Percentiles rank a stretch among this genome's conserved stretches.
phyloP scores from a whole-genome alignment of 2,888 invertebrate genomes.

The Eustalomyia histrio region DNA sequence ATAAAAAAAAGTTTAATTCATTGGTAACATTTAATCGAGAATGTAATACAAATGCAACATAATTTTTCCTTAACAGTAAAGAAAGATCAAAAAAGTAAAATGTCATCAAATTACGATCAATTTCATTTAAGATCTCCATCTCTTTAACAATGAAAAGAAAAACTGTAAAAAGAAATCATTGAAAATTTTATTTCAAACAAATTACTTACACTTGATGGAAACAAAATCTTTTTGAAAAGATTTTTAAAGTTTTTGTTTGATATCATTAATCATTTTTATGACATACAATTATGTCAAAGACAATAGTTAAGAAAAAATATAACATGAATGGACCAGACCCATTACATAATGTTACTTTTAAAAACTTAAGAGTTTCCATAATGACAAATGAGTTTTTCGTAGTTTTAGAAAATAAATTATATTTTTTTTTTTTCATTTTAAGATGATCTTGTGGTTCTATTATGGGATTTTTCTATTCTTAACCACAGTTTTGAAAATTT shows the following conservation, averaged over 20 bases:
- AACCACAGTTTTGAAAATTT: not conserved
- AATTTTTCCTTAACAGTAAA: not conserved
- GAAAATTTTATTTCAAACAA: conserved; percentile 14
- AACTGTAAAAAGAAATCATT: not conserved
- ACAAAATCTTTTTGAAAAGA: conserved; percentile 9
- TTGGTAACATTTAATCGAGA: not conserved
- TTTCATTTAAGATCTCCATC: conserved; percentile 5
- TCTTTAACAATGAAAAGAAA: not conserved
- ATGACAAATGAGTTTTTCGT: not conserved
- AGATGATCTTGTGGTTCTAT: not conserved
- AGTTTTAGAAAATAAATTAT: not conserved
- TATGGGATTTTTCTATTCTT: not conserved
- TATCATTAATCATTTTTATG: conserved; percentile 1
- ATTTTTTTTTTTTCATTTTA: not conserved
- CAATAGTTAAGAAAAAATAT: not conserved
- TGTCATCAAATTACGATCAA: conserved; percentile 52
- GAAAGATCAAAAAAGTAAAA: conserved; percentile 10
- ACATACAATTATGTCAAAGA: not conserved
- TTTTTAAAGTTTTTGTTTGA: not conserved
- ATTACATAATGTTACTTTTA: not conserved
- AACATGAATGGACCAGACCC: not conserved
- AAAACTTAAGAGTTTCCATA: not conserved
- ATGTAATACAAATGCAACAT: not conserved
- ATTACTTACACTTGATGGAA: conserved; percentile 58
- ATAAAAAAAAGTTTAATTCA: conserved; percentile 6